phyloP scores from a whole-genome alignment of 2,113 vertebrate genomes.

The Argyrosomus japonicus region DNA sequence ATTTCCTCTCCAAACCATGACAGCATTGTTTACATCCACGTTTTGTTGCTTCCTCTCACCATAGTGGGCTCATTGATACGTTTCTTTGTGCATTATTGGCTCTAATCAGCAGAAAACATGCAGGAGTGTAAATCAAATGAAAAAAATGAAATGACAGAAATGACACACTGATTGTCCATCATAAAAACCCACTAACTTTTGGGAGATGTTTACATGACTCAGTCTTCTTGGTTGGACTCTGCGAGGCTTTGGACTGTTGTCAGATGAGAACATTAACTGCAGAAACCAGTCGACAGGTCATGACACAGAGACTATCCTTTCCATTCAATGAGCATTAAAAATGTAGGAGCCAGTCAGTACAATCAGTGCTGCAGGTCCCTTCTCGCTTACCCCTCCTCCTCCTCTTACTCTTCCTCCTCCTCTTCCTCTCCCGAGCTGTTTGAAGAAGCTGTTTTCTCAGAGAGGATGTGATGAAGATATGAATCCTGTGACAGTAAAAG shows the following conservation, averaged over 20 bases:
- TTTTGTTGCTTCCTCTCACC: background rate
- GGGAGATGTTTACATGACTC: background rate
- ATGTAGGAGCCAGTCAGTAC: conserved; percentile 40
- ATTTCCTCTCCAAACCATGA: background rate
- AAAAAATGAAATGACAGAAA: too few species aligned
- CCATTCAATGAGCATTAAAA: conserved; percentile 59
- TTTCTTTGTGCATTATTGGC: background rate
- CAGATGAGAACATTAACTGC: conserved; percentile 42
- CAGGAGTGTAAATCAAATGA: background rate
- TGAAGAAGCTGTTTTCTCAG: conserved; percentile 34
- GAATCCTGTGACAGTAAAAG: conserved; percentile 34
- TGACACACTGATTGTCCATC: background rate
- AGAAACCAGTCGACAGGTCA: conserved; percentile 18
- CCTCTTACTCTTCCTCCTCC: conserved; percentile 8
- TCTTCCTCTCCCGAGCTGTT: conserved; percentile 3
- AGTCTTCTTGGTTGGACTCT: background rate
- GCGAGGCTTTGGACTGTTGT: background rate
- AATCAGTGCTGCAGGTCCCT: conserved; percentile 7
- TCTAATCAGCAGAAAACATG: background rate
- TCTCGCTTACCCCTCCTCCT: conserved; percentile 11
- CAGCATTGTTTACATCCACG: background rate
- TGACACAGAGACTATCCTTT: conserved; percentile 23
- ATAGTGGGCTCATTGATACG: background rate
- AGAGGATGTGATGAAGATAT: conserved; percentile 33
- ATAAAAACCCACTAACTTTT: background rate